phyloP scores from a whole-genome alignment of 2,797 vertebrate species.

The Mionectes olivaceus region DNA sequence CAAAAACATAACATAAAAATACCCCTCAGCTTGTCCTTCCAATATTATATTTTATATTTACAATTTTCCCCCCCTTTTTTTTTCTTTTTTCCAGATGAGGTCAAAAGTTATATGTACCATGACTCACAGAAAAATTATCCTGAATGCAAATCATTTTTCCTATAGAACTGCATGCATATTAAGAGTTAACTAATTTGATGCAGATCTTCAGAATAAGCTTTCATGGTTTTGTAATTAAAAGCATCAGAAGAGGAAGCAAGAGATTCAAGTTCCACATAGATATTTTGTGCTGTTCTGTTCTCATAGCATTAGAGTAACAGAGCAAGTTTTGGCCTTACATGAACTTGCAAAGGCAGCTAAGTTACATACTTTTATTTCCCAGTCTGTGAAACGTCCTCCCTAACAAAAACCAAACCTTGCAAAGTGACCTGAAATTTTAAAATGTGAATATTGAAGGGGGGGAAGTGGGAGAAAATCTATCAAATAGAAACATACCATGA shows the following conservation, averaged over 20 bases:
- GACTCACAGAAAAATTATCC: neutral
- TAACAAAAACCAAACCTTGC: neutral
- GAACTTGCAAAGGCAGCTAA: neutral
- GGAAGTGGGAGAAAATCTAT: rapidly evolving
- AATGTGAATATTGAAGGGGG: neutral
- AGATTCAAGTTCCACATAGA: neutral
- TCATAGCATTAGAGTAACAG: neutral
- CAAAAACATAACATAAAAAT: neutral
- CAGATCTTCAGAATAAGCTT: neutral
- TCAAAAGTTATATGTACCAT: neutral
- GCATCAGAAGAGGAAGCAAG: neutral
- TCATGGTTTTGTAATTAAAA: conserved; percentile 2
- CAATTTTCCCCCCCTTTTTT: neutral
- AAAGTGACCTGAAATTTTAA: neutral
- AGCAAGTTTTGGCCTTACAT: neutral
- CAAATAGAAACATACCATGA: neutral
- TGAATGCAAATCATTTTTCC: neutral
- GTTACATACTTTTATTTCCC: neutral
- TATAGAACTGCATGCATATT: neutral
- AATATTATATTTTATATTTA: neutral
- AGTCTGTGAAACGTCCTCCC: neutral
- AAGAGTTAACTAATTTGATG: neutral
- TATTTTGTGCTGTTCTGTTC: neutral
- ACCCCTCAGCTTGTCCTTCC: neutral
- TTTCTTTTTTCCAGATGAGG: neutral